These are phyloP conservation scores for Achlya flavicornis DNA, from an alignment of 2,888 invertebrate species.

Conservation along the genomic window DNA sequence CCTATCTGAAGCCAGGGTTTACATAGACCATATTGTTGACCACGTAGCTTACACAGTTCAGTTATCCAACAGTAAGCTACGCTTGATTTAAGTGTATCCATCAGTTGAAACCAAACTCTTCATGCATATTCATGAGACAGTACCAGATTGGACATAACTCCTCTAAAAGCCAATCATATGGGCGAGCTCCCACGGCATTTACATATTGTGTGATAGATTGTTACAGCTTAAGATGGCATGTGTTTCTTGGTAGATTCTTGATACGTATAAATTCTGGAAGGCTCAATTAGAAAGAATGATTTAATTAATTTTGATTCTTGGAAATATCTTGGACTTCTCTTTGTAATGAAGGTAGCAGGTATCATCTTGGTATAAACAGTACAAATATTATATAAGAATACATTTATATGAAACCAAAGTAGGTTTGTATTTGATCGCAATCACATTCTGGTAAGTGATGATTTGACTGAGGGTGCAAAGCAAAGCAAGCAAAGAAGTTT, in stretches of 20 bases:
- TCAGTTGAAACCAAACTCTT: background rate
- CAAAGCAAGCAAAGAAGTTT: too few relatives aligned
- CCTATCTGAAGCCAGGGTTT: background rate
- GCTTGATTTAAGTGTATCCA: background rate
- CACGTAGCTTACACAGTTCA: too few relatives aligned
- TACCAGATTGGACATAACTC: constrained; percentile 2
- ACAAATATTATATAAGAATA: too few relatives aligned
- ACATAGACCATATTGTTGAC: background rate
- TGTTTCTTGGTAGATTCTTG: background rate
- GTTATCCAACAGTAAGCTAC: background rate
- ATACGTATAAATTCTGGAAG: background rate
- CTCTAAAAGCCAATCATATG: background rate
- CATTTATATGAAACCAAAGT: too few relatives aligned
- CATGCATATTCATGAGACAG: background rate
- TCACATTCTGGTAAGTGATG: too few relatives aligned
- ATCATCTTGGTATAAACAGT: too few relatives aligned
- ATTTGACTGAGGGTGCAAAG: too few relatives aligned
- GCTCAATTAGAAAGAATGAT: too few relatives aligned
- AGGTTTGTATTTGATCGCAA: too few relatives aligned
- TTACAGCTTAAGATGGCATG: background rate
- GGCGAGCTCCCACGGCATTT: background rate
- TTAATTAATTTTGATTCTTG: too few relatives aligned
- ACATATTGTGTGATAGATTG: background rate
- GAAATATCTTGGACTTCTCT: too few relatives aligned
- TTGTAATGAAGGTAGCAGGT: too few relatives aligned